These are phyloP conservation scores for Nesoenas mayeri DNA, from an alignment of 2,113 vertebrate genomes.

Conservation along the genomic window DNA sequence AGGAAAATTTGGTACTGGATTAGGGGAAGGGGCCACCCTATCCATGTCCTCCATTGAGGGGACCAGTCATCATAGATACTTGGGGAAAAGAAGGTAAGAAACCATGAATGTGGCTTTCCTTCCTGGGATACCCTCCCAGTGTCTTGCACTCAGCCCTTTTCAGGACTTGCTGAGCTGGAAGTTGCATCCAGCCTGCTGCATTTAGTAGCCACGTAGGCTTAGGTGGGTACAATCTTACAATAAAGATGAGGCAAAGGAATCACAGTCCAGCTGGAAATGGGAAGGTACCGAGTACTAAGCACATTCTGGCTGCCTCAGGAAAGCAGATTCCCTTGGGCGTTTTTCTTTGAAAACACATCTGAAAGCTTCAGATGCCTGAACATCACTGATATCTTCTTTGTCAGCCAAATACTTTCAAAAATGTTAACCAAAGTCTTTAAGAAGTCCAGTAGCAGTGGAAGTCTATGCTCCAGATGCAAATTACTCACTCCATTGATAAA, in stretches of 20 bases:
- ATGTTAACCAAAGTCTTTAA: neutral
- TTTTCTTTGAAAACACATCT: neutral
- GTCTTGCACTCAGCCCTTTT: accelerated
- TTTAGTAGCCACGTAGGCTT: neutral
- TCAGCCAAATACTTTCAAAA: neutral
- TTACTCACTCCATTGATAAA: neutral
- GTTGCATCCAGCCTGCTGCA: neutral
- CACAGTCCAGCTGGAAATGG: neutral
- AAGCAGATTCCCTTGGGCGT: neutral
- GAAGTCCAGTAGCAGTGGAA: neutral
- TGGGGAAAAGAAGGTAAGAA: neutral
- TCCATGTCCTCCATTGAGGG: neutral
- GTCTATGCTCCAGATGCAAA: neutral
- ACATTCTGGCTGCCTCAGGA: neutral
- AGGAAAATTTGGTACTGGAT: neutral
- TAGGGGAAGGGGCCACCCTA: neutral
- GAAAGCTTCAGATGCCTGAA: neutral
- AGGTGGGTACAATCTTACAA: neutral
- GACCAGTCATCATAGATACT: neutral
- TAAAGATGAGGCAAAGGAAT: neutral
- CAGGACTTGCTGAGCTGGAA: neutral
- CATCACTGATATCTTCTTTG: neutral
- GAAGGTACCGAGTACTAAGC: neutral
- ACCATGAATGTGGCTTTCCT: neutral
- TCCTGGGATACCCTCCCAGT: neutral